phyloP scores from a whole-genome alignment of 2,113 vertebrate species.

The Zingel zingel region DNA sequence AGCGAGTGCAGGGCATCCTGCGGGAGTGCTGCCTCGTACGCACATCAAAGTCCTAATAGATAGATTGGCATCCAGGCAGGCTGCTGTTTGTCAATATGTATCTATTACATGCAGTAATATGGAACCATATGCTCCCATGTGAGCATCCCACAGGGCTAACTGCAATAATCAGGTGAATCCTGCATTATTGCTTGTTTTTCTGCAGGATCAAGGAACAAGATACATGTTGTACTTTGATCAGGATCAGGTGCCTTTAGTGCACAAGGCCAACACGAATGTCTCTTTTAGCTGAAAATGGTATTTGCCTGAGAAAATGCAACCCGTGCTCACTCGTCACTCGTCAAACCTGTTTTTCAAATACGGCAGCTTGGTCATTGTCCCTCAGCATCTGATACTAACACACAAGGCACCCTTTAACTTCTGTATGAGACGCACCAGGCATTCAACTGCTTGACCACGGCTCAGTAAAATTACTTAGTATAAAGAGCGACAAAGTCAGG shows the following conservation, averaged over 20 bases:
- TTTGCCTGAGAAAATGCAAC: conserved; percentile 11
- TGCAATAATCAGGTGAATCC: conserved; percentile 52
- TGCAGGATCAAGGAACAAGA: conserved; percentile 14
- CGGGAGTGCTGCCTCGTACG: conserved; percentile 45
- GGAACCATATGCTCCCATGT: conserved; percentile 60
- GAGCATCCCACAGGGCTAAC: conserved; percentile 35
- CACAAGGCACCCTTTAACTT: too few species aligned
- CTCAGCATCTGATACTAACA: too few species aligned
- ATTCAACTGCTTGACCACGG: too few species aligned
- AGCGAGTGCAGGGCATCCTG: conserved; percentile 40
- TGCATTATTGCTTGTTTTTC: conserved; percentile 33
- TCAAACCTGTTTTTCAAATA: too few species aligned
- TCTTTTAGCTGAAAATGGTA: conserved; percentile 1
- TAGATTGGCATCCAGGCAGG: conserved; percentile 50
- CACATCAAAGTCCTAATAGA: conserved; percentile 70
- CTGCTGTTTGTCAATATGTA: conserved; percentile 45
- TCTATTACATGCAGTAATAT: conserved; percentile 42
- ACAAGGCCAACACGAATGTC: not conserved
- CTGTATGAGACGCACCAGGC: too few species aligned
- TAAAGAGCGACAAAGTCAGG: too few species aligned
- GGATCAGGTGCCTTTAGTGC: conserved; percentile 15
- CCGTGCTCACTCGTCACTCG: too few species aligned
- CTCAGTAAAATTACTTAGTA: too few species aligned
- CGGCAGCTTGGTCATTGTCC: too few species aligned
- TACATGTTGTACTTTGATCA: conserved; percentile 36